A percentile compares a stretch with the other conserved stretches of the same genome.
Conservation (phyloP, 2,888 invertebrate species). For the Ennomos erosarius region DNA sequence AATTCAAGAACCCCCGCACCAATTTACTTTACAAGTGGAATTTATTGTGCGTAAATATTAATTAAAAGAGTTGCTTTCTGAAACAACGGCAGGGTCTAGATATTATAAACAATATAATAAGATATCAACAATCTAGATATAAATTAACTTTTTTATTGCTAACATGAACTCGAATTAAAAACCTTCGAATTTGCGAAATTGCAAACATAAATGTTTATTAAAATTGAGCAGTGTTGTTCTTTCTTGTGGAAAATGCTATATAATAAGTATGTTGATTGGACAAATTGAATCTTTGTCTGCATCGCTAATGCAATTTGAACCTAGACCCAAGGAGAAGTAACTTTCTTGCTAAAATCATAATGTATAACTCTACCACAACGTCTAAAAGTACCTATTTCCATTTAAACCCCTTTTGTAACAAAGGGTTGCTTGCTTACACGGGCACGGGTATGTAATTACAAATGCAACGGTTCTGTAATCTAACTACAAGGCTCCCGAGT, state of each 20-base stretch:
- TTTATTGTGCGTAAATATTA: conserved; percentile 45
- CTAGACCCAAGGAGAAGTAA: not conserved
- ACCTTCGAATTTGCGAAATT: conserved; percentile 29
- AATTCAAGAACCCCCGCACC: conserved; percentile 49
- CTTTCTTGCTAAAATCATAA: not conserved
- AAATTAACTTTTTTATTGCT: conserved; percentile 34
- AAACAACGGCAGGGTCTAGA: conserved; percentile 20
- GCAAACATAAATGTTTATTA: conserved; percentile 20
- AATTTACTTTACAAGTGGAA: conserved; percentile 51
- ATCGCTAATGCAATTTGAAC: conserved; percentile 24
- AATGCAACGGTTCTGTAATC: conserved; percentile 42
- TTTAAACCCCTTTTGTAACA: conserved; percentile 21
- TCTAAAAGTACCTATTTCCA: conserved; percentile 9
- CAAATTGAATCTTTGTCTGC: conserved; percentile 12
- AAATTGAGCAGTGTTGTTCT: conserved; percentile 4
- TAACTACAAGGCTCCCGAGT: conserved; percentile 34
- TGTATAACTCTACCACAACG: conserved; percentile 5
- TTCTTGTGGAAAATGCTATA: not conserved
- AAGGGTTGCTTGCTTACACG: conserved; percentile 27
- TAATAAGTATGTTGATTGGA: not conserved
- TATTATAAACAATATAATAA: too few relatives aligned
- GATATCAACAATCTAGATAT: conserved; percentile 33
- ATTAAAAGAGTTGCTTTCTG: conserved; percentile 29
- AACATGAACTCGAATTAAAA: conserved; percentile 17
- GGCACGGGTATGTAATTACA: conserved; percentile 50